phyloP scores from a whole-genome alignment of 1,140 invertebrate genomes.

The Zaprionus lachaisei region DNA sequence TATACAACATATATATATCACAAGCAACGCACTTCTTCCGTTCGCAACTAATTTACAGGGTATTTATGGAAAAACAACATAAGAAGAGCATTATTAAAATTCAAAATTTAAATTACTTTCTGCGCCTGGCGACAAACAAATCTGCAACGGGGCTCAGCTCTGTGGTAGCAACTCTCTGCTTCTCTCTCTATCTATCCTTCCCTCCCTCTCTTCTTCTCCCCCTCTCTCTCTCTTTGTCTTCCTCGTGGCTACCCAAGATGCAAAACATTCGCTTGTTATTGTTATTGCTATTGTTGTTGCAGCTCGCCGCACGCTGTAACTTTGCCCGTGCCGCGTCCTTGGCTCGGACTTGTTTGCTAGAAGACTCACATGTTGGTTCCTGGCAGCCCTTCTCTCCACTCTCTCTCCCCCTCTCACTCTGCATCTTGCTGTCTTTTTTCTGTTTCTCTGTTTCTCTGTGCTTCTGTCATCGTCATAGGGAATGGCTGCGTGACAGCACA shows the following conservation, averaged over 20 bases:
- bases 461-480: conserved; percentile 23
- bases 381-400: conserved; percentile 14
- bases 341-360: conserved; percentile 35
- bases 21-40: background rate
- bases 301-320: conserved; percentile 10
- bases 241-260: conserved; percentile 28
- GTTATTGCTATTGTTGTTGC: conserved; percentile 22
- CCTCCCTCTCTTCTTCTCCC: background rate
- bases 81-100: conserved; percentile 17
- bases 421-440: conserved; percentile 3
- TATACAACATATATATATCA: no score
- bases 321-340: conserved; percentile 19
- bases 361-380: conserved; percentile 44
- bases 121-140: conserved; percentile 34
- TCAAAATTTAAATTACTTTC: conserved; percentile 37
- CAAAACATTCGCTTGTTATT: conserved; percentile 36
- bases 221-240: background rate
- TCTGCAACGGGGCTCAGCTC: conserved; percentile 16
- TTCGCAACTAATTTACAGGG: background rate
- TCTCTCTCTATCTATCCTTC: background rate
- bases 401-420: background rate
- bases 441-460: background rate
- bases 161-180: background rate
- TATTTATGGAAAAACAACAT: conserved; percentile 11
- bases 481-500: conserved; percentile 21